Evolutionary conservation across 2,113 vertebrate genomes (phyloP).

Genomic region (Probosciger aterrimus): DNA sequence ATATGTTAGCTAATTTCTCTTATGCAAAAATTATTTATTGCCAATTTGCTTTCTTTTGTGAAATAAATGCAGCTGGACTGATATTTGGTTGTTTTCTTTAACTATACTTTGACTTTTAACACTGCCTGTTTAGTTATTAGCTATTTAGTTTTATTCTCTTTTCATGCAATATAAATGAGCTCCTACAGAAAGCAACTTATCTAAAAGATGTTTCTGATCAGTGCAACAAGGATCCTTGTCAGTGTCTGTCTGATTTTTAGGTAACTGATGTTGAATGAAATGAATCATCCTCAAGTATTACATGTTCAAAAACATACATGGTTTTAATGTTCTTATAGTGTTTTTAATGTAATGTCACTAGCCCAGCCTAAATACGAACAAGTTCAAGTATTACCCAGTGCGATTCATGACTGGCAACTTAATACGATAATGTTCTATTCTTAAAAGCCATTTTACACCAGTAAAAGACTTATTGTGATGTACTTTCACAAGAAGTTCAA

Average conservation of each 20-base stretch:
- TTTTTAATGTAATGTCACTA: not conserved
- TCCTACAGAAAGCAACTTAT: not conserved
- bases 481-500: not conserved
- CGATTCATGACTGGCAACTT: not conserved
- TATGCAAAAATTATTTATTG: not conserved
- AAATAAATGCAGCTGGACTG: not conserved
- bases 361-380: not conserved
- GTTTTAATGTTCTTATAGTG: not conserved
- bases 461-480: not conserved
- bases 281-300: not conserved
- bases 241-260: not conserved
- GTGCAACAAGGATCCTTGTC: accelerated
- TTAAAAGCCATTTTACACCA: not conserved
- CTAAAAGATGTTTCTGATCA: not conserved
- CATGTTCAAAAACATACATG: not conserved
- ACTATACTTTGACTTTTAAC: not conserved
- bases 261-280: not conserved
- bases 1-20: not conserved
- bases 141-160: not conserved
- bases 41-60: not conserved
- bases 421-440: not conserved
- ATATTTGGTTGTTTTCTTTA: not conserved
- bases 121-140: not conserved
- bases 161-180: not conserved
- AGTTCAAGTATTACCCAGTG: not conserved